Evolutionary conservation across 2,888 invertebrate species (phyloP).

Genomic region (Zootermopsis nevadensis): DNA sequence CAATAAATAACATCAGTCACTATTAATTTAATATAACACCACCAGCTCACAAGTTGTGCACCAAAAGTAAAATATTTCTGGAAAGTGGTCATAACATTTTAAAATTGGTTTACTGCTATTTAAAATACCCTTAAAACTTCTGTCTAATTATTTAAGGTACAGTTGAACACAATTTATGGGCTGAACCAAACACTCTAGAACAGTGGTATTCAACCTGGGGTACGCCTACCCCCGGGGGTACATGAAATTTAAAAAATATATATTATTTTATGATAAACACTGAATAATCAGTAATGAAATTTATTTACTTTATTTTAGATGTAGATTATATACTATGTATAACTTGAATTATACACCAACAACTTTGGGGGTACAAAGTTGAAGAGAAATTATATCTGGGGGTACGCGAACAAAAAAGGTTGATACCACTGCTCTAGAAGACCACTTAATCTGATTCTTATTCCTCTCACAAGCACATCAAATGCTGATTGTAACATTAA

Average conservation of each 20-base stretch:
- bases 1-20: conserved; percentile 1
- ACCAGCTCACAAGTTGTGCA: background rate
- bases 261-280: too few relatives aligned
- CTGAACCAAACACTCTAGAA: background rate
- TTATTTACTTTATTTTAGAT: too few relatives aligned
- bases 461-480: background rate
- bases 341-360: too few relatives aligned
- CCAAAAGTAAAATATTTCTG: conserved; percentile 7
- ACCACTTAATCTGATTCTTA: background rate
- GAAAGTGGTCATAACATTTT: background rate
- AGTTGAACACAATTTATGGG: background rate
- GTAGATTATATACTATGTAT: too few relatives aligned
- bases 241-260: too few relatives aligned
- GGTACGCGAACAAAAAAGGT: too few relatives aligned
- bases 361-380: too few relatives aligned
- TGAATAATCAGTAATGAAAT: too few relatives aligned
- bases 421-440: too few relatives aligned
- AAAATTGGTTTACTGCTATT: conserved; percentile 9
- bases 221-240: too few relatives aligned
- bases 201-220: too few relatives aligned
- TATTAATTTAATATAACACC: background rate
- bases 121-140: conserved; percentile 12
- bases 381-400: too few relatives aligned
- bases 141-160: background rate
- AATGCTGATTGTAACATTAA: background rate